A percentile compares a stretch with the other conserved stretches of the same genome.
phyloP scores from a whole-genome alignment of 2,888 invertebrate species.

The Mythimna vitellina region DNA sequence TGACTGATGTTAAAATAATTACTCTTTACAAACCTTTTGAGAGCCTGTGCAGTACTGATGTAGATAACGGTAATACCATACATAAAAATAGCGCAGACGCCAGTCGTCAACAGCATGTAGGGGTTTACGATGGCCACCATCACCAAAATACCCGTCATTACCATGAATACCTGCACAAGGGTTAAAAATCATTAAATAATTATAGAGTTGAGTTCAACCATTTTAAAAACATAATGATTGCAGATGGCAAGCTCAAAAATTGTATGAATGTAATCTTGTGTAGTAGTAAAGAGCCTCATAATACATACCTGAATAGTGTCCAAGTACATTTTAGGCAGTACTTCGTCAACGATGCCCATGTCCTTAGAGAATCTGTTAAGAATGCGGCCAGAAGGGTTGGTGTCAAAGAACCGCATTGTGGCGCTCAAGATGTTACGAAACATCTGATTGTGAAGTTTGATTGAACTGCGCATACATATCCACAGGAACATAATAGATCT shows the following conservation, averaged over 20 bases:
- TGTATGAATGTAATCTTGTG: neutral
- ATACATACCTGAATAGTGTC: slow-evolving; percentile 91
- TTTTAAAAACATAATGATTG: neutral
- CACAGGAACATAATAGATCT: slow-evolving; percentile 93
- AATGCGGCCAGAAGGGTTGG: slow-evolving; percentile 96
- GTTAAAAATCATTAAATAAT: neutral
- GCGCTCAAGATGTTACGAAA: slow-evolving; percentile 93
- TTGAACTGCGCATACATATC: slow-evolving; percentile 94
- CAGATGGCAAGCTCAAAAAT: neutral
- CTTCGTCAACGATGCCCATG: slow-evolving; percentile 94
- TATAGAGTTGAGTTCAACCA: neutral
- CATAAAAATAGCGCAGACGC: slow-evolving; percentile 92
- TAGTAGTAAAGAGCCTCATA: neutral
- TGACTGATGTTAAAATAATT: neutral
- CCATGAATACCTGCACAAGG: slow-evolving; percentile 90
- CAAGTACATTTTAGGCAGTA: slow-evolving; percentile 92
- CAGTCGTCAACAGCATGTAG: slow-evolving; percentile 92
- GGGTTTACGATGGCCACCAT: slow-evolving; percentile 94
- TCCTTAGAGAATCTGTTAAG: slow-evolving; percentile 96
- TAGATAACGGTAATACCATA: slow-evolving; percentile 92
- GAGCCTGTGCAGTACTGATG: slow-evolving; percentile 93
- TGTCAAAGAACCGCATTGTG: slow-evolving; percentile 95
- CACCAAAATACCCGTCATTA: slow-evolving; percentile 93
- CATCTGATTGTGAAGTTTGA: slow-evolving; percentile 94
- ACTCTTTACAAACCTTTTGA: slow-evolving; percentile 89